A percentile compares a stretch with the other conserved stretches of the same genome.
Evolutionary conservation across 2,797 vertebrate genomes (phyloP).

Genomic region (Sebastes steindachneri): DNA sequence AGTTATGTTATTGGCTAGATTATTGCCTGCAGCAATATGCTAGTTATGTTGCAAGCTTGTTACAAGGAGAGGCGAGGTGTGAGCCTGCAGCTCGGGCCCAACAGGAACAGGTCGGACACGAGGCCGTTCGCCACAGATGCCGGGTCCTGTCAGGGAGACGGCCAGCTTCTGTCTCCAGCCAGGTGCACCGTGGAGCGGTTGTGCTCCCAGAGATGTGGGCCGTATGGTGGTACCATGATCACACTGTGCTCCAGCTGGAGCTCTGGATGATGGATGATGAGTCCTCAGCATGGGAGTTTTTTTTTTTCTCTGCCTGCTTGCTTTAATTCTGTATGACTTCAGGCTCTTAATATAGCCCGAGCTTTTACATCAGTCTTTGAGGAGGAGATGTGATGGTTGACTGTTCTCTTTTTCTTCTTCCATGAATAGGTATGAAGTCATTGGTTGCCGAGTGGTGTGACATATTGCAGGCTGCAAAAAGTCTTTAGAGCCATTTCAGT

Average conservation of each 20-base stretch:
- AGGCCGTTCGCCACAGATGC: constrained; percentile 21
- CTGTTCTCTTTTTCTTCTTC: background rate
- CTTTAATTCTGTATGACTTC: constrained; percentile 58
- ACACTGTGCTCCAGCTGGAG: constrained; percentile 59
- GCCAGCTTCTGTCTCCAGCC: constrained; percentile 42
- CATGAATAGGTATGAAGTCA: constrained; percentile 23
- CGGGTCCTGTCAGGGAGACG: constrained; percentile 1
- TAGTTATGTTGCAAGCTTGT: background rate
- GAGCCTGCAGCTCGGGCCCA: background rate
- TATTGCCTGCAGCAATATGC: background rate
- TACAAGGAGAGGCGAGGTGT: background rate
- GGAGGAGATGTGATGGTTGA: background rate
- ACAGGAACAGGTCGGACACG: constrained; percentile 2
- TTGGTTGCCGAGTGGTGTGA: constrained; percentile 6
- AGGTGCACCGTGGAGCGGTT: constrained; percentile 31
- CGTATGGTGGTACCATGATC: constrained; percentile 43
- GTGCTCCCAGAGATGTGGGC: constrained; percentile 37
- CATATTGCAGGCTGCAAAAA: background rate
- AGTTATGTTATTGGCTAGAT: too few relatives aligned
- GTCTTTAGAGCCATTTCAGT: constrained; percentile 6
- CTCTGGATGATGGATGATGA: constrained; percentile 58
- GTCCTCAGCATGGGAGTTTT: constrained; percentile 32
- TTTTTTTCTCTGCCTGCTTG: constrained; percentile 42
- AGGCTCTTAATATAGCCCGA: constrained; percentile 55
- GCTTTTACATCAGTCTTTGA: constrained; percentile 15